Base-by-base conservation (phyloP, 2,888 invertebrate species). In the Desoria tigrina region DNA sequence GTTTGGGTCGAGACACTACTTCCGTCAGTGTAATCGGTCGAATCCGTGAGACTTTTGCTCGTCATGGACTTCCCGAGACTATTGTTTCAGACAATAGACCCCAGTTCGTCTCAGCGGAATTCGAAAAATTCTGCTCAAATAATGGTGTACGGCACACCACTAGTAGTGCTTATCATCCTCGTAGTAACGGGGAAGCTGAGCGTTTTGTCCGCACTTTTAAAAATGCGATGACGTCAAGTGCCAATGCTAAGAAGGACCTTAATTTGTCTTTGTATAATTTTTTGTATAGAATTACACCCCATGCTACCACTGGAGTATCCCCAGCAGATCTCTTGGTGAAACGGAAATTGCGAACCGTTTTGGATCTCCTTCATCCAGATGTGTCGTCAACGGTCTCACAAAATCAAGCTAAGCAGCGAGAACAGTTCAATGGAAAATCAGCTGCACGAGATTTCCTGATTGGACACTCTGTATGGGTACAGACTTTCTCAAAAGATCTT, bases 131-230 rank as follows among this genome's bases (percentile, higher is more conserved):
- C 42, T 66, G 66, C 37, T 1, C 1, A 2, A 42, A 24, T 11
- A 66, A 66, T 53, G 66, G 62, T 14, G 53, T 66, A 4, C 66
- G 66, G 2, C 66, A 63, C 51, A 53, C 45, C n/a, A 62, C 56
- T 1, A 62, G 62, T 23, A 45, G 49, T n/a, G 66, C 53, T 16
- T 66, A 66, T 42, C 66, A 63, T 62, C 66, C 66, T 14, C 18
- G 66, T 2, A 60, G 60, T 18, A 66, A 66, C 42, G 62, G 66
- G n/a, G 62, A 66, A 58, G 66, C 66, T 26, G 66, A 66, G 39
- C 21, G 62, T 7, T 66, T 62, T 37, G 27, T 66, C 28, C 32
- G 42, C n/a, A 53, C 62, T 9, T 57, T 66, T 24, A 57, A 57
- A 26, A 42, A 14, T 42, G 2, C 57, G 4, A 32, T 55, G 55